Base-by-base conservation (phyloP, 2,888 invertebrate species). In the Malthinus flaveolus region DNA sequence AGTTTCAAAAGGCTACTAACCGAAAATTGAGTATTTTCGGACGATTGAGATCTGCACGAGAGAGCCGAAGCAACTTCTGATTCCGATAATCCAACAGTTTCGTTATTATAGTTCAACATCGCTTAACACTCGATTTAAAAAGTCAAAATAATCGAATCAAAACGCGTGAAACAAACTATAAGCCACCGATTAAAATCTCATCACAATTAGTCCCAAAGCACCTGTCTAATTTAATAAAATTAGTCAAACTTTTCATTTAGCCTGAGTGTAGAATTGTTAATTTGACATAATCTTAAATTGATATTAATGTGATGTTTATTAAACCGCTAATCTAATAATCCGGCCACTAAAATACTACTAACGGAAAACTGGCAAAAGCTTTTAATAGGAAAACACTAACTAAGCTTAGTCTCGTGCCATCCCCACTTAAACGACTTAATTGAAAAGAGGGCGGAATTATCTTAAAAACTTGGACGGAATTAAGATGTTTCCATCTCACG, bases 251-350 rank as follows among this genome's bases (percentile, higher is more conserved):
- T 64, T 62, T 60, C 65, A 59, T 65, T 64, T 44, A 59, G 53
- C 37, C 49, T 49, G 49, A 48, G 50, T 59, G 56, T 37, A 49
- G 58, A 63, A 65, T 65, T 66, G 65, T 62, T 66, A 68, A 69
- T 72, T 70, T 65, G 71, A 68, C 69, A 52, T 36, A 46, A 44
- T 12, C 59, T 66, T 58, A 73, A 74, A 75, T 75, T 74, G 69
- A 74, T 72, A 76, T 76, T 75, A 75, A 76, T 76, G 75, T 69
- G 63, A n/a, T 74, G 74, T 76, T 77, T 76, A 75, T 69, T 66
- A 60, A 65, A 64, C 62, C 64, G 68, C 59, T 74, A 74, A 74
- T 74, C 68, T 72, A 73, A 74, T 74, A 73, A 74, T 68, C 67
- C 66, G 69, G 64, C 64, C 66, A 66, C 71, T 66, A 68, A 67